These are phyloP conservation scores for Ectemnius lituratus DNA, from an alignment of 2,888 invertebrate genomes.

Conservation along the genomic window DNA sequence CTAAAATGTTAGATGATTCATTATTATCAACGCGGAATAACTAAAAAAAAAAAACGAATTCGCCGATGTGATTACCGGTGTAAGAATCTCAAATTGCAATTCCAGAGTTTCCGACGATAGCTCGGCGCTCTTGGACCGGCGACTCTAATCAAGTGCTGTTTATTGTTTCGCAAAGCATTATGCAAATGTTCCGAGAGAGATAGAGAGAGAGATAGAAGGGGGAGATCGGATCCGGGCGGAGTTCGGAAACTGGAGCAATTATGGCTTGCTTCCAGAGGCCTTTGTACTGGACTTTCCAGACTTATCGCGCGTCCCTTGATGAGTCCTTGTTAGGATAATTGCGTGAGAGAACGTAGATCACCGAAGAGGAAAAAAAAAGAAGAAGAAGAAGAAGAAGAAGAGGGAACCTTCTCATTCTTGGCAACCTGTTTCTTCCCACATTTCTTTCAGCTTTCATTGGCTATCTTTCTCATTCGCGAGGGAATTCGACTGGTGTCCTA, in stretches of 20 bases:
- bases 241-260: conserved; percentile 7
- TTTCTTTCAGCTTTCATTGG: not conserved
- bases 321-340: too few species aligned
- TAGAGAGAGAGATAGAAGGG: too few species aligned
- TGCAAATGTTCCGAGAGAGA: not conserved
- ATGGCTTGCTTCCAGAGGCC: not conserved
- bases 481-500: not conserved
- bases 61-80: too few species aligned
- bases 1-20: too few species aligned
- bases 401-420: not conserved
- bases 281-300: not conserved
- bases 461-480: not conserved
- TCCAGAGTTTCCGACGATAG: too few species aligned
- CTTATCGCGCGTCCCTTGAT: not conserved
- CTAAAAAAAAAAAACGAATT: too few species aligned
- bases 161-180: not conserved
- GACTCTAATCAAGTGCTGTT: not conserved
- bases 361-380: not conserved
- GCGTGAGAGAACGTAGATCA: not conserved
- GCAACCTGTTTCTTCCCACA: not conserved
- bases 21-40: too few species aligned
- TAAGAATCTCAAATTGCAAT: too few species aligned
- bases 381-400: not conserved
- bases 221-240: not conserved
- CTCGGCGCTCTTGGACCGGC: not conserved